Conservation (phyloP, 2,888 invertebrate genomes). For the Clunio marinus region DNA sequence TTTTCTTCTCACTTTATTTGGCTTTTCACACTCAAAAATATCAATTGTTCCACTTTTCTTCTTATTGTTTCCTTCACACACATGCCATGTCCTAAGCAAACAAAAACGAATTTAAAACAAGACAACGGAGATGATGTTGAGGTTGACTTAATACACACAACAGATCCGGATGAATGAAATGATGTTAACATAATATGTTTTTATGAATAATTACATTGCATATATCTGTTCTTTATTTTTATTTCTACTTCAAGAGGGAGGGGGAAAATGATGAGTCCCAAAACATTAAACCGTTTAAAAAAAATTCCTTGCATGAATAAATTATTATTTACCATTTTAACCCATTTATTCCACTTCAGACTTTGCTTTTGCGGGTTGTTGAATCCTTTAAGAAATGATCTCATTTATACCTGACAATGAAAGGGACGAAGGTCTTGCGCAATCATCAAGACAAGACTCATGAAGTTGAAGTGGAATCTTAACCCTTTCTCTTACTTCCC, state of each 20-base stretch:
- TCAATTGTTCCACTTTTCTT: conserved; percentile 3
- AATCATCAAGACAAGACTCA: background rate
- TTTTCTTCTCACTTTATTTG: background rate
- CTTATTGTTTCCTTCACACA: conserved; percentile 1
- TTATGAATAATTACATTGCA: conserved; percentile 13
- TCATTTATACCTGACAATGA: conserved; percentile 11
- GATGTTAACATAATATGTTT: conserved; percentile 19
- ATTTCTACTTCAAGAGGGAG: too few species aligned
- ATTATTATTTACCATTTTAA: background rate
- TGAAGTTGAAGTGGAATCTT: background rate
- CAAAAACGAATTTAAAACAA: background rate
- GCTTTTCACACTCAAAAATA: conserved; percentile 15
- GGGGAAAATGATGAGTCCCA: background rate
- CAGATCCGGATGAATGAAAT: background rate
- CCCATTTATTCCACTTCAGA: background rate
- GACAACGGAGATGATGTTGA: conserved; percentile 19
- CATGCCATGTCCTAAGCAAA: conserved; percentile 22
- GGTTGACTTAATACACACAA: background rate
- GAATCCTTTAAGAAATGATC: background rate
- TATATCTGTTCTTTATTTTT: too few species aligned
- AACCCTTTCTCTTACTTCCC: too few species aligned
- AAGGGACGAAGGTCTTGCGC: background rate
- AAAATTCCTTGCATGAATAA: background rate
- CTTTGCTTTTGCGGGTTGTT: background rate
- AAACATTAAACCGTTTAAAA: background rate